Evolutionary conservation across 2,113 vertebrate species (phyloP), one percentile per base, ranked within the genome.

Genomic region (Cinclus cinclus): DNA sequence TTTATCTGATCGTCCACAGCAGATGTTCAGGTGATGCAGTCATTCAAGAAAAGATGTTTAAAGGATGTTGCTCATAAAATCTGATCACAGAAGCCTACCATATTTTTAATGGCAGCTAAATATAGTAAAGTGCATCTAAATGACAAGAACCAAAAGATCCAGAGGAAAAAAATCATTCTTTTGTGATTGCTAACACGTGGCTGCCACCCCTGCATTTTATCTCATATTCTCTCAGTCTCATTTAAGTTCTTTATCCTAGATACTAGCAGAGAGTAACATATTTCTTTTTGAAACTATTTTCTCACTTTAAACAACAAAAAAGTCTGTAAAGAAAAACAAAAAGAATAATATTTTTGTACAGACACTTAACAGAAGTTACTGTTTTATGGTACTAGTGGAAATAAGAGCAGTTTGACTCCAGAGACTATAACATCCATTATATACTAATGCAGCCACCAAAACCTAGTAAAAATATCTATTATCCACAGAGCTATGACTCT

Each of bases 1-100:
- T 94, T 94, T 86, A 83, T 95, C 96, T 96, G 69, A 83, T 94
- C 82, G 78, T 70, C 94, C 90, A 55, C 74, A 86, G 62, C 91
- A 96, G 87, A 90, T 85, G 50, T 84, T 81, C 89, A 93, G 87
- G 79, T 94, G 60, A 88, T 62, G 42, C 58, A 96, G 80, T 76
- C 42, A 62, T 90, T 95, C 93, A 89, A 76, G 68, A 27, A 91
- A 93, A 96, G 50, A 79, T 79, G 31, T 64, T 65, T 59, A 91
- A 96, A 96, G 65, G 68, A 11, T 70, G 74, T 89, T 88, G 79
- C 47, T 93, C 70, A 90, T 58, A 92, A 87, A 82, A 89, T 60
- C 39, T 84, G 50, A 91, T 94, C 94, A 89, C 53, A 94, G 87
- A 93, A 68, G 8, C 33, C 33, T 58, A 5, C 67, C 35, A 8